Evolutionary conservation across 2,113 vertebrate genomes (phyloP).

Genomic region (Urocynchramus pylzowi): DNA sequence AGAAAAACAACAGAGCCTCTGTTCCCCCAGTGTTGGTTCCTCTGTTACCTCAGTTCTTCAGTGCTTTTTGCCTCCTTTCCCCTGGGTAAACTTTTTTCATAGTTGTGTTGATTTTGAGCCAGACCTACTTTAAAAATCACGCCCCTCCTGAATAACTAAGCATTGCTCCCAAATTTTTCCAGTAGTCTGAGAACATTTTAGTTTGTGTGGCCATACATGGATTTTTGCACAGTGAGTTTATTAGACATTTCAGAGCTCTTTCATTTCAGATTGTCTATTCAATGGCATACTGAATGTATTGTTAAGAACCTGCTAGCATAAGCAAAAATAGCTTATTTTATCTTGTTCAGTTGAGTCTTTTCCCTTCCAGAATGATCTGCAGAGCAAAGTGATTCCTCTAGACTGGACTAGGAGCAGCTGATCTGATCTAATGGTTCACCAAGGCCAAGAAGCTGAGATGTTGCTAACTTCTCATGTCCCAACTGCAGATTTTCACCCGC

Average conservation of each 20-base stretch:
- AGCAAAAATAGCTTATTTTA: slow-evolving; percentile 25
- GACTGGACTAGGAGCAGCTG: not conserved
- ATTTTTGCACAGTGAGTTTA: not conserved
- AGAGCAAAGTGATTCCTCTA: not conserved
- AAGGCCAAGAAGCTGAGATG: not conserved
- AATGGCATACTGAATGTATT: not conserved
- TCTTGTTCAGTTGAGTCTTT: not conserved
- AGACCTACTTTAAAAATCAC: slow-evolving; percentile 7
- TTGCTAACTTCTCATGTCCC: not conserved
- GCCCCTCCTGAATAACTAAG: not conserved
- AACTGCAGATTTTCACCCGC: fast-evolving
- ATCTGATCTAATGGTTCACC: not conserved
- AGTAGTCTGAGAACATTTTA: slow-evolving; percentile 13
- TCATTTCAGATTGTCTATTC: not conserved
- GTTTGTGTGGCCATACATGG: not conserved
- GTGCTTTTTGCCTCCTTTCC: slow-evolving; percentile 21
- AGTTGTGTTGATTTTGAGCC: slow-evolving; percentile 31
- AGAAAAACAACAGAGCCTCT: slow-evolving; percentile 57
- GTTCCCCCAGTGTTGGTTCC: slow-evolving; percentile 14
- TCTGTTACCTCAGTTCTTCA: slow-evolving; percentile 40
- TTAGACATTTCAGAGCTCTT: not conserved
- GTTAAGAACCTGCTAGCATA: slow-evolving; percentile 5
- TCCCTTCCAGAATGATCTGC: slow-evolving; percentile 4
- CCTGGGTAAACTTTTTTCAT: slow-evolving; percentile 54
- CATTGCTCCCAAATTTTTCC: not conserved